Evolutionary conservation across 2,113 vertebrate species (phyloP), one percentile per base, ranked within the genome.

Genomic region (Brachionichthys hirsutus): DNA sequence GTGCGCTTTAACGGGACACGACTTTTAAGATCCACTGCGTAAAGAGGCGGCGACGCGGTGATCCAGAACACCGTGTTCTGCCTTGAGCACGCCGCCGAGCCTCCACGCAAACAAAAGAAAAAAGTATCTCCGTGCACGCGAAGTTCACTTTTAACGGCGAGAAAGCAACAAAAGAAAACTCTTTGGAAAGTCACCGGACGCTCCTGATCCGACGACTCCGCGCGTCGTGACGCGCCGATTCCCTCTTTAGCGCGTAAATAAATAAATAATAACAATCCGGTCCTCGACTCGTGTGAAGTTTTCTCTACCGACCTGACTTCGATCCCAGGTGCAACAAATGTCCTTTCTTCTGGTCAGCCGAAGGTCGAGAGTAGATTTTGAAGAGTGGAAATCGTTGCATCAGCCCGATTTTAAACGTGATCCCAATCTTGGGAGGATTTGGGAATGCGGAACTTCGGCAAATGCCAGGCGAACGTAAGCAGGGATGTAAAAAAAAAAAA

Each of bases 371-470:
- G 85, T 91, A 91, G 80, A 91, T 91, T 90, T 89, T 92, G 88
- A 90, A 91, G 83, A 92, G 89, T 84, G 91, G 90, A 67, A 89
- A 92, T 67, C 91, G 93, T 94, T 96, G 94, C 93, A 94, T 94
- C 94, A 94, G 94, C 92, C 88, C 94, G 92, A 85, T 81, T 89
- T 90, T 92, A 91, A 93, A 95, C 88, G 85, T 89, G 92, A 93
- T 91, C 93, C 92, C 92, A 91, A 87, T 91, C 92, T n/a, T 93
- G 94, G 94, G 94, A 94, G 93, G 94, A 94, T 93, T 94, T 91
- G 92, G 95, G 95, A 97, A 97, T 97, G 95, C 95, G 95, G 95
- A 96, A 94, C 93, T 93, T 87, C 88, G 80, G 81, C 88, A 80
- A n/a, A 82, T 92, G 93, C 92, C 94, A 93, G 91, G 85, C 90